Percentiles rank a stretch among this genome's conserved stretches.
phyloP scores from a whole-genome alignment of 2,113 vertebrate species.

The Bos indicus region DNA sequence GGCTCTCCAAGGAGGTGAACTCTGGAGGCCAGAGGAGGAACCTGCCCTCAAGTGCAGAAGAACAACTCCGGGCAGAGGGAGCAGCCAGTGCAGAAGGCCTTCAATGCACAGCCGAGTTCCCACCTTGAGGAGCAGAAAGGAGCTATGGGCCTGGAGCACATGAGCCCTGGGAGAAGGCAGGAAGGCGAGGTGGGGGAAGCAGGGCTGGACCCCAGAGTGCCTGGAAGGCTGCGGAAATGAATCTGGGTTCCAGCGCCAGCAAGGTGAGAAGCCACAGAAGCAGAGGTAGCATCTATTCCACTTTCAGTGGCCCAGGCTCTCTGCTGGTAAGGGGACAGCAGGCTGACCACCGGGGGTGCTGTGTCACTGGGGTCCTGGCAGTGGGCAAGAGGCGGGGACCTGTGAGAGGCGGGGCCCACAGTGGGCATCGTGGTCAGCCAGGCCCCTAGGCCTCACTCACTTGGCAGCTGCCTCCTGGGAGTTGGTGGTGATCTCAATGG shows the following conservation, averaged over 20 bases:
- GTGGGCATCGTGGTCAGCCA: neutral
- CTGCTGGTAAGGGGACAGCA: neutral
- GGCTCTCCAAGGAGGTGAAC: neutral
- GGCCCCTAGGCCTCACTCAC: constrained; percentile 59
- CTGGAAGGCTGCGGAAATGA: neutral
- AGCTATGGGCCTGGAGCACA: neutral
- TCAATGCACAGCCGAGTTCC: neutral
- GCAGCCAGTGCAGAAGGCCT: neutral
- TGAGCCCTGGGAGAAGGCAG: neutral
- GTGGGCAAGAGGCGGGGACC: neutral
- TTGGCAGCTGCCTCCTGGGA: constrained; percentile 92
- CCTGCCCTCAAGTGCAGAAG: neutral
- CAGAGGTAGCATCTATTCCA: neutral
- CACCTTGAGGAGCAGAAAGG: neutral
- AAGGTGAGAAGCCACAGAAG: neutral
- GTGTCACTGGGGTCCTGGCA: neutral
- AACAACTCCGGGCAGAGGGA: neutral
- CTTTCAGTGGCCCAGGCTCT: neutral
- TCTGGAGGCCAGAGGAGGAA: neutral
- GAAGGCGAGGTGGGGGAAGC: neutral
- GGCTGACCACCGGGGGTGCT: neutral
- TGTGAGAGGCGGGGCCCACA: neutral
- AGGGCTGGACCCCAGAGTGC: neutral
- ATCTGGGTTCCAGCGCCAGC: neutral
- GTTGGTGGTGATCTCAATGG: constrained; percentile 96